These are phyloP conservation scores for Spinus pinus DNA, from an alignment of 2,797 vertebrate genomes.

Conservation along the genomic window DNA sequence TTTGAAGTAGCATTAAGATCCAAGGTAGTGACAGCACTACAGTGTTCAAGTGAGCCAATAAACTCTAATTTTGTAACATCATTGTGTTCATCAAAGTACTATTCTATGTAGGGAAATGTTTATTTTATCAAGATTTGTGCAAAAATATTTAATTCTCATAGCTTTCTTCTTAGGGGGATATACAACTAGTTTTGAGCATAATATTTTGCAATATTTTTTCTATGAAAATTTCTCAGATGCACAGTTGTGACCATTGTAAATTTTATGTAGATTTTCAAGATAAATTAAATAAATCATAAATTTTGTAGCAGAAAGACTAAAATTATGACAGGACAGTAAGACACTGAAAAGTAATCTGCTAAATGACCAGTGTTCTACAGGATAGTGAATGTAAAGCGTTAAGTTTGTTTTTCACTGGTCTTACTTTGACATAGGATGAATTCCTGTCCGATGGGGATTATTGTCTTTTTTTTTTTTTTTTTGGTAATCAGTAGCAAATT, in stretches of 20 bases:
- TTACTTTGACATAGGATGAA: background rate
- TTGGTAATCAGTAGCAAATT: background rate
- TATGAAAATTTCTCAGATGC: background rate
- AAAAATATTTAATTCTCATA: background rate
- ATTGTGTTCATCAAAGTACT: background rate
- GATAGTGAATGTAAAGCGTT: background rate
- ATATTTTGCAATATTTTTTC: slow-evolving; percentile 20
- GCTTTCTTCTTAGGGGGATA: background rate
- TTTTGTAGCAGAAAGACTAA: background rate
- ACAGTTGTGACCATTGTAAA: background rate
- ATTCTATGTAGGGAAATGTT: background rate
- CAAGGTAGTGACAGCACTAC: background rate
- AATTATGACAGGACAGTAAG: background rate
- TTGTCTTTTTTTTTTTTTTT: background rate
- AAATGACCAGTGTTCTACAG: background rate
- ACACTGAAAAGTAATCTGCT: background rate
- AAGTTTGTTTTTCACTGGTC: background rate
- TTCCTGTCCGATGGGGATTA: background rate
- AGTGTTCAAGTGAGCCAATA: background rate
- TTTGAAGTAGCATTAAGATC: background rate
- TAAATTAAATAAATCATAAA: background rate
- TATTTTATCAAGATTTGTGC: background rate
- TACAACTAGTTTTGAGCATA: background rate
- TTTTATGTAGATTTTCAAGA: background rate
- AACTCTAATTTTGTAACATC: background rate